Conservation (phyloP, 1,140 invertebrate species). For the Dreissena rostriformis region DNA sequence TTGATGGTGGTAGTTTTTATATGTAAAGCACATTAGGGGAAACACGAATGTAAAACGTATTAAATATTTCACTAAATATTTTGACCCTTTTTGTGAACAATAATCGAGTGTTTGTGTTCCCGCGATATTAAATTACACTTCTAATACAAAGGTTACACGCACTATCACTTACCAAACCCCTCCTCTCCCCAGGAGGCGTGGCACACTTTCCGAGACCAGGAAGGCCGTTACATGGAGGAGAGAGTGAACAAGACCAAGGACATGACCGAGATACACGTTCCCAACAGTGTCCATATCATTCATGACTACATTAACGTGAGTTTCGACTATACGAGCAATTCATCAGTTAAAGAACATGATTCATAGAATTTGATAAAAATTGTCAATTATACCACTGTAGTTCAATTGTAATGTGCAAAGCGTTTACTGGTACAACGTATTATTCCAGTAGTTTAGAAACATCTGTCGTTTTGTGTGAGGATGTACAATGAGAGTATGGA, state of each 20-base stretch:
- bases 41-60: no score
- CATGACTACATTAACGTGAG: neutral
- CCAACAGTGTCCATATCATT: neutral
- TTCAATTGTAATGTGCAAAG: neutral
- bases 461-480: no score
- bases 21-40: no score
- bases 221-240: neutral
- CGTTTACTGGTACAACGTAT: neutral
- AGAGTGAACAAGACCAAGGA: neutral
- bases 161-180: no score
- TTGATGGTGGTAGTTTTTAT: no score
- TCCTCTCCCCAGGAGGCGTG: neutral
- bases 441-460: neutral
- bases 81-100: no score
- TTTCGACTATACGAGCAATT: neutral
- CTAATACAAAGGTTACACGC: no score
- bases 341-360: neutral
- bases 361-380: neutral
- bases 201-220: neutral
- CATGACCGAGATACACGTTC: neutral
- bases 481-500: no score
- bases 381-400: neutral
- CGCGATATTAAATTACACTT: no score
- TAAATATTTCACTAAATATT: no score
- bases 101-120: no score